These are phyloP conservation scores for Glaucopsyche alexis DNA, from an alignment of 2,888 invertebrate species.

Conservation along the genomic window DNA sequence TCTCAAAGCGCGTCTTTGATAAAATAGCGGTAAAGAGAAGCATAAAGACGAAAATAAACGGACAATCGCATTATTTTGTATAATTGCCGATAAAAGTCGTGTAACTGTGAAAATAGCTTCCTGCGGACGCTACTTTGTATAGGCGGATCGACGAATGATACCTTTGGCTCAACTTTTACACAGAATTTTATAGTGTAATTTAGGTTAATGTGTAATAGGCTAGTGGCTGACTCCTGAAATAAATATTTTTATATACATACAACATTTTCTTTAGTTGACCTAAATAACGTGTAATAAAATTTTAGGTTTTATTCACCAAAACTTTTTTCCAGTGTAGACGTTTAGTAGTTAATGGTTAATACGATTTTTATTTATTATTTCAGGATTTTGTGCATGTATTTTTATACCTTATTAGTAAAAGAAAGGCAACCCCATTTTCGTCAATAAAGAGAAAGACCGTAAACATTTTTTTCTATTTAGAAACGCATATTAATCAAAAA, in stretches of 20 bases:
- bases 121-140: constrained; percentile 29
- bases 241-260: no score
- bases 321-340: no score
- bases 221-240: no score
- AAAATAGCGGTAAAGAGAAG: not conserved
- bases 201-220: not conserved
- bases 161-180: not conserved
- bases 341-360: no score
- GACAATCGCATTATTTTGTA: constrained; percentile 15
- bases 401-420: no score
- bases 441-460: not conserved
- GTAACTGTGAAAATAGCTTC: constrained; percentile 32
- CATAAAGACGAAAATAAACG: constrained; percentile 14
- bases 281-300: no score
- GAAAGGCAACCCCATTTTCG: not conserved
- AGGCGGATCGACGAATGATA: not conserved
- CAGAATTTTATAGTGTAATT: not conserved
- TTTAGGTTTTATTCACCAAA: no score
- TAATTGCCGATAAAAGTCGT: constrained; percentile 31
- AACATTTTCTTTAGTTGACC: no score
- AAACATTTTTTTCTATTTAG: not conserved
- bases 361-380: no score
- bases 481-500: not conserved
- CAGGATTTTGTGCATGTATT: no score
- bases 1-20: no score